Conservation (phyloP, 1,140 invertebrate species). For the Venustaconcha ellipsiformis region DNA sequence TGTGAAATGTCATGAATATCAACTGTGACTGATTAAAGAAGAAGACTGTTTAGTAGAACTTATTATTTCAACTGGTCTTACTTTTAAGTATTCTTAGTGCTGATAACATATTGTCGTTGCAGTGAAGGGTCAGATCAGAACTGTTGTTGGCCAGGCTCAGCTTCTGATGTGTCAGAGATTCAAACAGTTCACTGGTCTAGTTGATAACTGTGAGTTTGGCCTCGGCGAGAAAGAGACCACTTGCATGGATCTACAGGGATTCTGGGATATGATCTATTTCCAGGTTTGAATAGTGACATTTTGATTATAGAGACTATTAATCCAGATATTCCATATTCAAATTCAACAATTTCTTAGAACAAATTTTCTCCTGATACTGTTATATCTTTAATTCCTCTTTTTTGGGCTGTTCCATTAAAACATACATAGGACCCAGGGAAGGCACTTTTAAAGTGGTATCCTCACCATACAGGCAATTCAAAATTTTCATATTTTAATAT, state of each 20-base stretch:
- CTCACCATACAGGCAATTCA: too few relatives aligned
- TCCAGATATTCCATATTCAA: too few relatives aligned
- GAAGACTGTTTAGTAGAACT: neutral
- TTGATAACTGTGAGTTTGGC: conserved; percentile 75
- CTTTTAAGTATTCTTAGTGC: too few relatives aligned
- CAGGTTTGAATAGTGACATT: conserved; percentile 68
- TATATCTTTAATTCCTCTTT: neutral
- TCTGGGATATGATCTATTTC: conserved; percentile 82
- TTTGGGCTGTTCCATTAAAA: neutral
- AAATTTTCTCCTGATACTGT: neutral
- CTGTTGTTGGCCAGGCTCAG: conserved; percentile 78
- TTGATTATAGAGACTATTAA: too few relatives aligned
- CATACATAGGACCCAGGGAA: too few relatives aligned
- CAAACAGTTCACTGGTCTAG: conserved; percentile 76
- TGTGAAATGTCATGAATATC: neutral
- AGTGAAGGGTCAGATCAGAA: conserved; percentile 74
- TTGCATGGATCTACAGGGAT: conserved; percentile 79
- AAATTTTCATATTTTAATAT: too few relatives aligned
- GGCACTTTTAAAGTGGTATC: too few relatives aligned
- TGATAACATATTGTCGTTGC: neutral
- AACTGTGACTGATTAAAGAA: neutral
- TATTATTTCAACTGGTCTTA: neutral
- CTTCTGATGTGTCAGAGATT: conserved; percentile 79
- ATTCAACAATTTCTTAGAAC: too few relatives aligned
- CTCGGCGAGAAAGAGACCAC: conserved; percentile 75